Conservation (phyloP, 2,888 invertebrate species). For the Amiota communis region DNA sequence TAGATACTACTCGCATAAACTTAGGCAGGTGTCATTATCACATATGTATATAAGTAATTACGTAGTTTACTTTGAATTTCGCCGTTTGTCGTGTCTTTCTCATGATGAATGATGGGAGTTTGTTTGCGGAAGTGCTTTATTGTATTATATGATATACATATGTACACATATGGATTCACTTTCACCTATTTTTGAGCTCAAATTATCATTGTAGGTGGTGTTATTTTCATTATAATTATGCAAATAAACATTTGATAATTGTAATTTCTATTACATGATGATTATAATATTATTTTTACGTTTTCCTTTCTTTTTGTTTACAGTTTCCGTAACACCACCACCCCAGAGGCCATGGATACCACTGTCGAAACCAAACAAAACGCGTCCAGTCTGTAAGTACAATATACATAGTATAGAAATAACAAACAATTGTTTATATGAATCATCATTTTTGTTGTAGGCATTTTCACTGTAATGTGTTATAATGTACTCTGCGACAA, state of each 20-base stretch:
- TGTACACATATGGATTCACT: not conserved
- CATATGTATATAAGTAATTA: not conserved
- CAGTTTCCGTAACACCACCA: conserved; percentile 91
- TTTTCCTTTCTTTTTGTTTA: conserved; percentile 71
- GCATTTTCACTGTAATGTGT: conserved; percentile 99
- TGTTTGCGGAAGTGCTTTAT: conserved; percentile 6
- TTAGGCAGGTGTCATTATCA: not conserved
- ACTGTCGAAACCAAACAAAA: conserved; percentile 89
- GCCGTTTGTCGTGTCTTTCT: not conserved
- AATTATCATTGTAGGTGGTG: conserved; percentile 42
- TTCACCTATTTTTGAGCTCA: conserved; percentile 36
- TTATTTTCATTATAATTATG: conserved; percentile 28
- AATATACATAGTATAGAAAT: too few species aligned
- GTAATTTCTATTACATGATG: not conserved
- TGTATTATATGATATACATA: not conserved
- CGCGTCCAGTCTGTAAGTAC: conserved; percentile 92
- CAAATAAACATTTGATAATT: conserved; percentile 2
- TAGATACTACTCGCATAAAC: too few species aligned
- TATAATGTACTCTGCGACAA: conserved; percentile 99
- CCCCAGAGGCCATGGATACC: conserved; percentile 97
- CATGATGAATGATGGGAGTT: conserved; percentile 27
- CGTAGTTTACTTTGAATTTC: not conserved
- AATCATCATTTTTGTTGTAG: conserved; percentile 67
- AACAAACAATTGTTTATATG: not conserved
- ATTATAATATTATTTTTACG: conserved; percentile 13